These are phyloP conservation scores for Euura lappo DNA, from an alignment of 1,140 invertebrate genomes.

Conservation along the genomic window DNA sequence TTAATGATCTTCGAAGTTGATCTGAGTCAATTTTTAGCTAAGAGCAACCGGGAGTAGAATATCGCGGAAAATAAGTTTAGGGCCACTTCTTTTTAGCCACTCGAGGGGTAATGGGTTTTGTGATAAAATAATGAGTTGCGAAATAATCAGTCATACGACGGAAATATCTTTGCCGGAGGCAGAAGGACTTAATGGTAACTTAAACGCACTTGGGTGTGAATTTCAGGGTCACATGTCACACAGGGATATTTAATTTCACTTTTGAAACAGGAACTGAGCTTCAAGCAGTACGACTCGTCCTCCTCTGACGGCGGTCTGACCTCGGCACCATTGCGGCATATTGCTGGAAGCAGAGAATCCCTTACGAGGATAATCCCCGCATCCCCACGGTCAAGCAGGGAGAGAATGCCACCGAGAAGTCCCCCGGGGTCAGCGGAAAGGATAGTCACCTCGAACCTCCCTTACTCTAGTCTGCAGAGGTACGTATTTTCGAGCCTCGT, in stretches of 20 bases:
- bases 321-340: constrained; percentile 45
- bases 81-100: no score
- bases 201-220: no score
- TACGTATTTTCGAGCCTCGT: constrained; percentile 27
- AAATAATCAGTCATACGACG: no score
- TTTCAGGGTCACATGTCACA: no score
- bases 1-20: no score
- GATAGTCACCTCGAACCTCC: constrained; percentile 48
- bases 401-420: constrained; percentile 51
- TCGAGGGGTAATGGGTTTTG: no score
- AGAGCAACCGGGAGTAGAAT: no score
- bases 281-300: constrained; percentile 55
- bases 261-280: constrained; percentile 49
- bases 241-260: not conserved
- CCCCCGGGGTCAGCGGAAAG: constrained; percentile 52
- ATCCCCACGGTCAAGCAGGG: constrained; percentile 49
- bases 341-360: constrained; percentile 56
- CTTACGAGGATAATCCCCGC: constrained; percentile 51
- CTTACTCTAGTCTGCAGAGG: constrained; percentile 58
- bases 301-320: constrained; percentile 51
- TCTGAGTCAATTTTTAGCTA: no score
- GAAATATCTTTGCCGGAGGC: no score
- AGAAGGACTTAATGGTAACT: no score
- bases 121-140: no score
- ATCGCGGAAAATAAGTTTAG: no score